Conservation (phyloP, 92 coral and sea anemone genomes). For the Epizoanthus stellaris region DNA sequence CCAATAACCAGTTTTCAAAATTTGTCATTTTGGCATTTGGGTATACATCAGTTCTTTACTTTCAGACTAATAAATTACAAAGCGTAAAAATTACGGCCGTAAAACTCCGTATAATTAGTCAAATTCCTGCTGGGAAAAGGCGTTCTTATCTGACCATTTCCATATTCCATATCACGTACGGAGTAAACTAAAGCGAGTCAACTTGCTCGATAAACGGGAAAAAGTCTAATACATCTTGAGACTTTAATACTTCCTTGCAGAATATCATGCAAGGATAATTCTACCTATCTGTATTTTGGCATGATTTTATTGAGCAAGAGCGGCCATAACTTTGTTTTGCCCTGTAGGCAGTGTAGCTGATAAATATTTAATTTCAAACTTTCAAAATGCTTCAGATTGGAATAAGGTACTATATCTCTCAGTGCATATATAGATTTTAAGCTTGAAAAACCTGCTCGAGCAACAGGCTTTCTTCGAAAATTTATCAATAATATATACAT, state of each 20-base stretch:
- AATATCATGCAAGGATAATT: background rate
- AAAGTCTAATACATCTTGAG: background rate
- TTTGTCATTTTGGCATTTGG: no score
- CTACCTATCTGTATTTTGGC: background rate
- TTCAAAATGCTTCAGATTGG: background rate
- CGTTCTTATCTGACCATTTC: background rate
- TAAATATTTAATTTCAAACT: conserved; percentile 26
- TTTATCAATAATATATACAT: background rate
- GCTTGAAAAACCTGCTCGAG: background rate
- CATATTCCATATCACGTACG: conserved; percentile 18
- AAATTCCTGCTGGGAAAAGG: conserved; percentile 25
- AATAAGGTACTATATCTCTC: background rate
- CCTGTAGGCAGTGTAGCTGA: background rate
- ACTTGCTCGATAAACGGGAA: background rate
- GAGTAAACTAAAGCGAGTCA: background rate
- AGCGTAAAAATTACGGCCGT: background rate
- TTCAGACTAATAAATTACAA: background rate
- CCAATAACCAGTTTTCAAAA: no score
- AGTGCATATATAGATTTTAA: background rate
- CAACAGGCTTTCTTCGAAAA: background rate
- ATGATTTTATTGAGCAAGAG: conserved; percentile 9
- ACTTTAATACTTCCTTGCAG: background rate
- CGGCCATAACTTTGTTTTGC: background rate
- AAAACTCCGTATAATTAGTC: background rate
- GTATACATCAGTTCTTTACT: background rate